Conservation (phyloP, 1,140 invertebrate species). For the Branchinecta lindahli region DNA sequence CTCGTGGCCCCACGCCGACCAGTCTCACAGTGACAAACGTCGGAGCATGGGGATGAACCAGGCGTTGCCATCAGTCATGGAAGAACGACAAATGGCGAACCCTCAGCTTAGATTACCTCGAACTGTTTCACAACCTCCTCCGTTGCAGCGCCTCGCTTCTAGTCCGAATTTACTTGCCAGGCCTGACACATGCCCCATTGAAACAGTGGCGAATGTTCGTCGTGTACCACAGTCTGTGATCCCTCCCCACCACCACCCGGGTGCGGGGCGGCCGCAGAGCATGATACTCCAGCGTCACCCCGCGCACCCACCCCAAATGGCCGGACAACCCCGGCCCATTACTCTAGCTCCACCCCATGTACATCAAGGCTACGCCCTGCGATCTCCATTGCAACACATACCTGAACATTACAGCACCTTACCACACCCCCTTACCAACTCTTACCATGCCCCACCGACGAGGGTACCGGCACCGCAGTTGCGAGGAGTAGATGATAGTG, state of each 20-base stretch:
- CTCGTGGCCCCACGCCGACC: constrained; percentile 12
- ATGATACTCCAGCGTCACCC: background rate
- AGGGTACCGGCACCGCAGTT: background rate
- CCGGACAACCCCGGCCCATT: background rate
- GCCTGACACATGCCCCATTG: background rate
- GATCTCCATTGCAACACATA: background rate
- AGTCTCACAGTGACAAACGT: background rate
- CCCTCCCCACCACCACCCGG: background rate
- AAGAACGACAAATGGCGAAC: background rate
- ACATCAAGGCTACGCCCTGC: background rate
- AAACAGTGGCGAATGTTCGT: background rate
- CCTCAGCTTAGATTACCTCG: constrained; percentile 1
- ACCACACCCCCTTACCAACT: constrained; percentile 6
- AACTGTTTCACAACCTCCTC: constrained; percentile 7
- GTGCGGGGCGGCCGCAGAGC: background rate
- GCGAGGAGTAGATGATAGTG: constrained; percentile 8
- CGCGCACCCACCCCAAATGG: background rate
- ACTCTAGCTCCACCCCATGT: background rate
- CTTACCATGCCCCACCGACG: background rate
- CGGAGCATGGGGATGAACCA: background rate
- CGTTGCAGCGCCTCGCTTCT: background rate
- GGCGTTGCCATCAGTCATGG: background rate
- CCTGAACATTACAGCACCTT: background rate
- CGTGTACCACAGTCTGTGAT: background rate
- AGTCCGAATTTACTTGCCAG: background rate